Base-by-base conservation (phyloP, 2,113 vertebrate species). In the Coptodon rendalli region DNA sequence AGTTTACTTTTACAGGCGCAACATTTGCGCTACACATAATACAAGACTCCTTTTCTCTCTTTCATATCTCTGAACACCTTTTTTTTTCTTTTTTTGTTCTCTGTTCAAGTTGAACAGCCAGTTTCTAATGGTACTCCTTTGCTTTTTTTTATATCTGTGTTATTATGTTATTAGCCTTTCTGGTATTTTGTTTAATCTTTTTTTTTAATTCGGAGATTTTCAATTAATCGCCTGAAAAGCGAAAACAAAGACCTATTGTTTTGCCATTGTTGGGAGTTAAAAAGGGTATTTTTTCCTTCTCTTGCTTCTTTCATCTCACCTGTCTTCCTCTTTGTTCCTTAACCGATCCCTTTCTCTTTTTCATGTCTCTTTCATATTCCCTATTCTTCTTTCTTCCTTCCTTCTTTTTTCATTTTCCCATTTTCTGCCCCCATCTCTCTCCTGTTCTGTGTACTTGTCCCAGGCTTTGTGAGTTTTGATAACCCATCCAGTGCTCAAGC, bases 391-490 rank as follows among this genome's bases (percentile, higher is more conserved):
- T 80, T 66, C 19, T 45, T 68, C 50, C 11, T 89, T n/a, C 87
- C 52, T 85, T 61, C n/a, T 80, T 82, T 87, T 89, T 57, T 71
- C 31, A 86, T 81, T 56, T 68, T 56, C 43, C 80, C 48, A 54
- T 90, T 80, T 68, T 68, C 53, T 61, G 36, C 34, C 31, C 57
- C 80, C 78, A 45, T 83, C 85, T 84, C 81, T 80, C 45, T 91
- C 63, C 71, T 50, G 9, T 17, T 90, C 82, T 87, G 85, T 89
- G 81, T 59, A 92, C 82, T 86, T 82, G 17, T 94, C 90, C 87
- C 93, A 99, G 98, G 98, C 94, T 99, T 99, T 87, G 98, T 99
- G 96, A 99, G 98, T 97, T 99, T 99, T 95, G 98, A 99, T 97
- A 99, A 99, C 96, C 98, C 98, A 17, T 97, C 98, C 92, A 99